phyloP scores from a whole-genome alignment of 2,113 vertebrate genomes.

The Gnathonemus echidnorhynchus region DNA sequence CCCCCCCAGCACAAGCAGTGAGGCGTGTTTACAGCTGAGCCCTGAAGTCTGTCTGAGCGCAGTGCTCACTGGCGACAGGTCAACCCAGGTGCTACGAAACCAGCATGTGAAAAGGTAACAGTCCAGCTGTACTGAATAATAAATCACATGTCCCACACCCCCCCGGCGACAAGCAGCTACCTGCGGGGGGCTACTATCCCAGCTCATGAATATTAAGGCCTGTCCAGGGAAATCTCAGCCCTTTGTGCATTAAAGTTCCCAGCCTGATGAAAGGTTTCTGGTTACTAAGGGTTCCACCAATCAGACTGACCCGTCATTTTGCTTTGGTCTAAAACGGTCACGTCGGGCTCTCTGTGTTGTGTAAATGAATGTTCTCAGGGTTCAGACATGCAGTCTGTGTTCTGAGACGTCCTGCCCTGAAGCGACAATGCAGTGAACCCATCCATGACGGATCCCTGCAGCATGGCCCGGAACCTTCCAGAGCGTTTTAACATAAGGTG shows the following conservation, averaged over 20 bases:
- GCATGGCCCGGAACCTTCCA: neutral
- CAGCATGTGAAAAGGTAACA: neutral
- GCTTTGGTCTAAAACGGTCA: neutral
- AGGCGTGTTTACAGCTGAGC: neutral
- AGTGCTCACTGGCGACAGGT: neutral
- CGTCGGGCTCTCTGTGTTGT: neutral
- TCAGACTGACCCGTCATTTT: neutral
- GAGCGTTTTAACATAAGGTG: neutral
- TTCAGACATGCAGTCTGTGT: neutral
- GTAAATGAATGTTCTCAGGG: neutral
- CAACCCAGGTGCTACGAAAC: neutral
- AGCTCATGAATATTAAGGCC: slow-evolving; percentile 18
- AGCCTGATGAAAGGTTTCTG: neutral
- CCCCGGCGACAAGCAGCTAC: neutral
- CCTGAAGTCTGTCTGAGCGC: neutral
- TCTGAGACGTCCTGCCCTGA: neutral
- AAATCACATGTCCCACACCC: neutral
- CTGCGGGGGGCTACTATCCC: neutral
- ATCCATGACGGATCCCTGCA: neutral
- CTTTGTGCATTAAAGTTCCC: neutral
- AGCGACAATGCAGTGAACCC: neutral
- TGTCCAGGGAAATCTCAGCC: neutral
- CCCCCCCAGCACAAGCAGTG: neutral
- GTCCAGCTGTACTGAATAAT: slow-evolving; percentile 10
- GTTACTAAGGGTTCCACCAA: neutral